Base-by-base conservation (phyloP, 2,888 invertebrate species). In the Tenthredo livida region DNA sequence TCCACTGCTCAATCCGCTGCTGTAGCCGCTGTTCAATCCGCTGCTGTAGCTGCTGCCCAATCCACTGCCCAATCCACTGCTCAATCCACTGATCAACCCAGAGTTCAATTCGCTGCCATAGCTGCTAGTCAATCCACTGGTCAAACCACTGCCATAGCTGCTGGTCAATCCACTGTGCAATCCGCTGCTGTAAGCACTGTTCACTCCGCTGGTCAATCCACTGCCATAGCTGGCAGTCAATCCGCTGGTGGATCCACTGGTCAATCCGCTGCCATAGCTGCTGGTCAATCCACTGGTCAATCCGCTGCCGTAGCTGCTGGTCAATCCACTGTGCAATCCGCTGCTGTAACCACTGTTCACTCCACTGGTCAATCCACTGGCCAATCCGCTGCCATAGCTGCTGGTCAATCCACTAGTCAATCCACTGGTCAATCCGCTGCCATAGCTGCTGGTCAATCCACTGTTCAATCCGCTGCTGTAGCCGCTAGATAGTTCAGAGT, bases 401-500 rank as follows among this genome's bases (percentile, higher is more conserved):
- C 37, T 72, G 3, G 9, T 21, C 43, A 75, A 25, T 47, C 21
- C 43, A 15, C 9, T 21, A 3, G 37, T 15, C 12, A 85, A 33
- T 78, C 83, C 84, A 77, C 47, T 47, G 82, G 12, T 15, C 17
- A 80, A 10, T 61, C 67, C 83, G 21, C 12, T 65, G 29, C 33
- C 12, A 29, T 67, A 67, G 12, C 65, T 73, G 67, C 82, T 17
- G 10, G 37, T n/a, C 21, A 86, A 40, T 84, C 80, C 84, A 72
- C 17, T 21, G 15, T 9, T 25, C 21, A 84, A 0, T 37, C 85
- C 84, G 37, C 85, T 84, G 43, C 40, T 47, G 61, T 75, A 65
- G 21, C 58, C 73, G 15, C 61, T 61, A 15, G 12, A 5, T 54
- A 80, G 40, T 80, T 84, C 43, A 21, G 72, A 43, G 72, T 25